These are phyloP conservation scores for Hyposmocoma kahamanoa DNA, from an alignment of 1,140 invertebrate species.

Conservation along the genomic window DNA sequence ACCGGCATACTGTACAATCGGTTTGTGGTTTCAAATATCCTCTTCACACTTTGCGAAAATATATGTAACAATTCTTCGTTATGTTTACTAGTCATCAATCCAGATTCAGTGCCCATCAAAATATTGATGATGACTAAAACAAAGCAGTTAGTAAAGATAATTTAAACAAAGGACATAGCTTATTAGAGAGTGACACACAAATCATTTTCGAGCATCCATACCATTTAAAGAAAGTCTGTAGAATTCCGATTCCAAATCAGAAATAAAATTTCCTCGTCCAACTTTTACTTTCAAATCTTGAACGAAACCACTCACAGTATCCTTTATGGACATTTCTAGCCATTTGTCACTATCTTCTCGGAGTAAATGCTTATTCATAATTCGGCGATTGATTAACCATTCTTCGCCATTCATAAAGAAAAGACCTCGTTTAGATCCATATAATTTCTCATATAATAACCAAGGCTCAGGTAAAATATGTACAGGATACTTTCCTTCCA, in stretches of 20 bases:
- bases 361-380: slow-evolving; percentile 84
- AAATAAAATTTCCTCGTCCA: slow-evolving; percentile 29
- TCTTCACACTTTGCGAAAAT: slow-evolving; percentile 79
- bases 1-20: slow-evolving; percentile 81
- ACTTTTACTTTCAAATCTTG: slow-evolving; percentile 57
- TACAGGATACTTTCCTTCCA: slow-evolving; percentile 84
- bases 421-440: slow-evolving; percentile 82
- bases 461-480: slow-evolving; percentile 89
- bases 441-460: slow-evolving; percentile 84
- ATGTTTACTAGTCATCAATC: slow-evolving; percentile 28
- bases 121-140: slow-evolving; percentile 80
- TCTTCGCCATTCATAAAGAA: slow-evolving; percentile 92
- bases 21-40: slow-evolving; percentile 83
- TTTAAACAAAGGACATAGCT: no score
- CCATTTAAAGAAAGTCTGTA: slow-evolving; percentile 86
- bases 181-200: no score
- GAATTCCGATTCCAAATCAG: slow-evolving; percentile 79
- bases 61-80: slow-evolving; percentile 62
- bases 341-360: slow-evolving; percentile 64
- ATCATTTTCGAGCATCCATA: slow-evolving; percentile 34
- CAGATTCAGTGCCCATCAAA: slow-evolving; percentile 77
- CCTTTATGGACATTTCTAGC: slow-evolving; percentile 68
- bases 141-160: neutral
- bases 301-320: slow-evolving; percentile 66
- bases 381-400: slow-evolving; percentile 81